Evolutionary conservation across 2,888 invertebrate genomes (phyloP).

Genomic region (Eremobia ochroleuca): DNA sequence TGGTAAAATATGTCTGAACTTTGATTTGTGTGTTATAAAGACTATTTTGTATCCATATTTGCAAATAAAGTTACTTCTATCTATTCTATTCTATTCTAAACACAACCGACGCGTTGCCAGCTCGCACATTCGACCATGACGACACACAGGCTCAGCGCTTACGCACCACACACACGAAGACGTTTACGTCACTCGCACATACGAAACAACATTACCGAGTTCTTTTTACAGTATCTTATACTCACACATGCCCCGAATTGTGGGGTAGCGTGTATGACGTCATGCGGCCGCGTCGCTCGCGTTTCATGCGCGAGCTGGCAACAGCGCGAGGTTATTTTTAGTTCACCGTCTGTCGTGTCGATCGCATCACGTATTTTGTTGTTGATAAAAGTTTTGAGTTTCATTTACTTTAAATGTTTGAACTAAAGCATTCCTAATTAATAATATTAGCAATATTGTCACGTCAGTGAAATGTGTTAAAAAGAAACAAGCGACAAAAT

Average conservation of each 20-base stretch:
- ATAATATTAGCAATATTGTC: background rate
- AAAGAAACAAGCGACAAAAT: background rate
- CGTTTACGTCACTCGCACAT: slow-evolving; percentile 22
- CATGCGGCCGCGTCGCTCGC: slow-evolving; percentile 63
- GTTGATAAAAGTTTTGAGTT: slow-evolving; percentile 7
- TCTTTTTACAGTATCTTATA: background rate
- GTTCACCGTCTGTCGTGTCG: slow-evolving; percentile 62
- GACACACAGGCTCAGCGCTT: slow-evolving; percentile 49
- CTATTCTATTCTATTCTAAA: too few species aligned
- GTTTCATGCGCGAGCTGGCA: slow-evolving; percentile 54
- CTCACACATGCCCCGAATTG: slow-evolving; percentile 11
- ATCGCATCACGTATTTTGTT: slow-evolving; percentile 58
- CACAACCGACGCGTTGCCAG: slow-evolving; percentile 51
- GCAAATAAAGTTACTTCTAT: too few species aligned
- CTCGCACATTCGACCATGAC: slow-evolving; percentile 52
- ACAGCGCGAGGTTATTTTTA: slow-evolving; percentile 60
- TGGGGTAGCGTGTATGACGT: slow-evolving; percentile 23
- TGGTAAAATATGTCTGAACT: too few species aligned
- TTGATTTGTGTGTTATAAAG: background rate
- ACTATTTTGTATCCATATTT: too few species aligned
- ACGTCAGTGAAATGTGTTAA: background rate
- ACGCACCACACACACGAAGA: slow-evolving; percentile 29
- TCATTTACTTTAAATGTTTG: background rate
- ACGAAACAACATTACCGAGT: background rate
- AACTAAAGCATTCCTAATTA: background rate